Conservation (phyloP, 2,113 vertebrate genomes). For the Micronycteris hirsuta region DNA sequence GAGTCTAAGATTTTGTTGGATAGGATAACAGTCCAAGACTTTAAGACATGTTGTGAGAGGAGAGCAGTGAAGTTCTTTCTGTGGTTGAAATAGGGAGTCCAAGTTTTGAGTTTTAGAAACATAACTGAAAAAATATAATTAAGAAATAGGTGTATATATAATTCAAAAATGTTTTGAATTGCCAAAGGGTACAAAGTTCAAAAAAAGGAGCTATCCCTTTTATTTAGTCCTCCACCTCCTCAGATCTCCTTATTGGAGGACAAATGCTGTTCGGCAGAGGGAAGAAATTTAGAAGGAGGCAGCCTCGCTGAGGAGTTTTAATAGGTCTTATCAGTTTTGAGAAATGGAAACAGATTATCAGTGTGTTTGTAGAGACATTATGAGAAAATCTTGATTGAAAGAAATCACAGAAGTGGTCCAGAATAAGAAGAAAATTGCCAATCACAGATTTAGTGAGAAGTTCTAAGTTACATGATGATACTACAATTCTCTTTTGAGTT, state of each 20-base stretch:
- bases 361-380: neutral
- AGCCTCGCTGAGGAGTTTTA: accelerated
- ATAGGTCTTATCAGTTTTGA: neutral
- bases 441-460: neutral
- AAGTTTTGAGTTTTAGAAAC: neutral
- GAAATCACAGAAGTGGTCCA: neutral
- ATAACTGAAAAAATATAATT: neutral
- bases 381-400: neutral
- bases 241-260: neutral
- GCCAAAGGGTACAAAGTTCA: neutral
- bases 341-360: neutral
- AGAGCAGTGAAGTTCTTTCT: neutral
- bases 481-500: neutral
- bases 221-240: neutral
- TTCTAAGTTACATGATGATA: neutral
- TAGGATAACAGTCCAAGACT: neutral
- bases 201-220: neutral
- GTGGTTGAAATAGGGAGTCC: neutral
- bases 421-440: neutral
- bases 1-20: neutral
- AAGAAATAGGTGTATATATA: neutral
- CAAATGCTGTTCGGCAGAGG: neutral
- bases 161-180: neutral
- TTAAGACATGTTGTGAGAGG: neutral
- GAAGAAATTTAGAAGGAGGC: neutral